Conservation (phyloP, 2,888 invertebrate species). For the Mythimna ferrago region DNA sequence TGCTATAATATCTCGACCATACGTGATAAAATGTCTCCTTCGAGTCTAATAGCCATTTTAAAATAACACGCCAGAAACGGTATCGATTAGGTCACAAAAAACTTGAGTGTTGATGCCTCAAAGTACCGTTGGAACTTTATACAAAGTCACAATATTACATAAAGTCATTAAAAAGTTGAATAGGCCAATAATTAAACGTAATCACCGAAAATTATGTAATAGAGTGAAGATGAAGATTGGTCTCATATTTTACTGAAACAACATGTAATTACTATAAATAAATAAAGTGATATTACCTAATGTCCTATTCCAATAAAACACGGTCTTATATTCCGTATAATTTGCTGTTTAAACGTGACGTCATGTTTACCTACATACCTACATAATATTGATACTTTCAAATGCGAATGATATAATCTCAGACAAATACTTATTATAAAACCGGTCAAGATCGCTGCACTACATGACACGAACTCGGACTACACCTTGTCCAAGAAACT, state of each 20-base stretch:
- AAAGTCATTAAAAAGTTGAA: conserved; percentile 62
- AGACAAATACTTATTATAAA: conserved; percentile 32
- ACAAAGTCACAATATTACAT: conserved; percentile 63
- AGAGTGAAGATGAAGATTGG: conserved; percentile 42
- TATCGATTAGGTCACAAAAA: conserved; percentile 49
- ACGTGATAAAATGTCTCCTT: conserved; percentile 28
- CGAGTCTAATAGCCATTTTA: conserved; percentile 18
- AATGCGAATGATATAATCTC: conserved; percentile 55
- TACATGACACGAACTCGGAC: neutral
- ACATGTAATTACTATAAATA: conserved; percentile 40
- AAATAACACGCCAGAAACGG: conserved; percentile 34
- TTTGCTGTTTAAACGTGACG: conserved; percentile 22
- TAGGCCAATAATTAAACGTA: conserved; percentile 64
- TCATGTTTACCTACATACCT: conserved; percentile 5
- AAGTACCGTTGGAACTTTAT: conserved; percentile 42
- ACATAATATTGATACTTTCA: conserved; percentile 46
- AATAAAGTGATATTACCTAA: conserved; percentile 49
- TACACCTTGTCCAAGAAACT: conserved; percentile 43
- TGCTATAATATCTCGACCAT: conserved; percentile 28
- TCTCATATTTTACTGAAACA: conserved; percentile 45
- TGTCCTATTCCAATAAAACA: conserved; percentile 8
- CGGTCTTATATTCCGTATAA: neutral
- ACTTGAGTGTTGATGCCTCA: conserved; percentile 24
- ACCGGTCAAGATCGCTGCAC: conserved; percentile 59
- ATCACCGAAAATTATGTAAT: conserved; percentile 65